Evolutionary conservation across 2,113 vertebrate genomes (phyloP), one percentile per base, ranked within the genome.

Genomic region (Brienomyrus brachyistius): DNA sequence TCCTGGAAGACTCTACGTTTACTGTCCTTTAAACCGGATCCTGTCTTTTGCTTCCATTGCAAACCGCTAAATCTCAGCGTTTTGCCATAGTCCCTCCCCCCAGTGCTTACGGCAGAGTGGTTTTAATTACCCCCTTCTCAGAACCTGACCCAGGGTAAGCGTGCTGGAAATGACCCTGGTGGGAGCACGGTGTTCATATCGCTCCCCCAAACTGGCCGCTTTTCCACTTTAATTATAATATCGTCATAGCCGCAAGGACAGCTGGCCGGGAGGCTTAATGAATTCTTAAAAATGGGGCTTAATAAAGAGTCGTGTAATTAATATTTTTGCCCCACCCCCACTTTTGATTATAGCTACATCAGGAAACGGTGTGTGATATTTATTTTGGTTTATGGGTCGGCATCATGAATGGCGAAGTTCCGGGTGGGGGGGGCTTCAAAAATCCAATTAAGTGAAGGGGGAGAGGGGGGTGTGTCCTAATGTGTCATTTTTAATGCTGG

Each of bases 91-190:
- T 40, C 11, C 74, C 74, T 31, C 27, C 15, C 50, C 40, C 27
- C 52, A 27, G 27, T 45, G 54, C 54, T 21, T 10, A 43, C 15
- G 7, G 80, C n/a, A 85, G 23, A 21, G 51, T 47, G 52, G 6
- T 19, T 82, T 35, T 89, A 89, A 89, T 85, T 59, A 54, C 52
- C 89, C 77, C 19, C 74, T 83, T 54, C 54, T 89, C 84, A 74
- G 89, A 66, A 50, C 19, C 85, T 87, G 85, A 90, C 89, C 45
- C 51, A 62, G 66, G 59, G 45, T 80, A 87, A 87, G 48, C 31
- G 40, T 48, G n/a, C 54, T 54, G 19, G 50, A 87, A 87, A 48
- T 21, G 59, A 21, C 56, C 15, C 31, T 47, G 35, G 27, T 50
- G 40, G 45, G 84, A 10, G 51, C 89, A 21, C 23, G 17, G 21